phyloP scores from a whole-genome alignment of 2,888 invertebrate genomes.

The Acrobeloides nanus region DNA sequence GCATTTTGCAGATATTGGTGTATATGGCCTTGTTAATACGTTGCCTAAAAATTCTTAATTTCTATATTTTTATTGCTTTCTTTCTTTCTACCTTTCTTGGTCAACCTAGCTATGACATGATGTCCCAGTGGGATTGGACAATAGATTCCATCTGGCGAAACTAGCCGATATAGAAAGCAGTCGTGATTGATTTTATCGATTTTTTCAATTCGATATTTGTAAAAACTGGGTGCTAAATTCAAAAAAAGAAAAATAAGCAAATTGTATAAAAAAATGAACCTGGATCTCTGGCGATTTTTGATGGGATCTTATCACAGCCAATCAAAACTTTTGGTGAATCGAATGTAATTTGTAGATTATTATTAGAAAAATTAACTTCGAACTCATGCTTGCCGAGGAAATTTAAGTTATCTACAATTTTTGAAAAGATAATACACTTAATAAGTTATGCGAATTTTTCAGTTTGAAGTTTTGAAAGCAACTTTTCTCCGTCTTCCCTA shows the following conservation, averaged over 20 bases:
- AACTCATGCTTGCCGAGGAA: no score
- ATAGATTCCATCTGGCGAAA: neutral
- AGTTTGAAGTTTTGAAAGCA: no score
- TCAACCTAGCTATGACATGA: neutral
- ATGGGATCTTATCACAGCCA: no score
- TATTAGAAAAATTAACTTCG: no score
- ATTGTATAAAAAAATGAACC: no score
- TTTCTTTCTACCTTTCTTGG: neutral
- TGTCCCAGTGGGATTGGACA: neutral
- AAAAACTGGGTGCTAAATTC: neutral
- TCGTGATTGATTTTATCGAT: neutral
- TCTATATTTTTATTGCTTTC: neutral
- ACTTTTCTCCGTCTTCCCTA: no score
- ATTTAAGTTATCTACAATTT: no score
- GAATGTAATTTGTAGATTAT: no score
- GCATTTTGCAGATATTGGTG: neutral
- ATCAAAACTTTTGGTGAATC: no score
- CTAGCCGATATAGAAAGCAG: neutral
- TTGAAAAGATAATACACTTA: no score
- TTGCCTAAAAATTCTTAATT: neutral
- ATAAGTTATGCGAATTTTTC: no score
- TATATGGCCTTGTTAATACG: neutral
- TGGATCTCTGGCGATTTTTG: no score
- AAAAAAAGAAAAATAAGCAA: neutral
- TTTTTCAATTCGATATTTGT: constrained; percentile 2